These are phyloP conservation scores for Chymomyza fuscimana DNA, from an alignment of 2,888 invertebrate species.

Conservation along the genomic window DNA sequence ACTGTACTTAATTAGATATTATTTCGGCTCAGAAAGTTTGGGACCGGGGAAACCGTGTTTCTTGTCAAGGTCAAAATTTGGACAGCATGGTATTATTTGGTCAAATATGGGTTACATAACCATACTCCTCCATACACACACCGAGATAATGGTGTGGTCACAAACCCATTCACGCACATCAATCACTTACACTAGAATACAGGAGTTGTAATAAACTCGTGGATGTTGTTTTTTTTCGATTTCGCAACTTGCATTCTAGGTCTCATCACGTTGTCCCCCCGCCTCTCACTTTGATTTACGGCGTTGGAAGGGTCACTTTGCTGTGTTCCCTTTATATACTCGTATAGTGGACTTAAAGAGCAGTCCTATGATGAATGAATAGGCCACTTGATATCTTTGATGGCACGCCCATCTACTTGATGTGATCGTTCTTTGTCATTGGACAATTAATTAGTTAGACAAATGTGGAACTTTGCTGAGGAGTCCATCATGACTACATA, in stretches of 20 bases:
- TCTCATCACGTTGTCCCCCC: neutral
- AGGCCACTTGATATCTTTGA: neutral
- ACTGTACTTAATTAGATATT: too few species aligned
- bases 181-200: conserved; percentile 53
- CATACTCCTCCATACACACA: neutral
- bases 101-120: too few species aligned
- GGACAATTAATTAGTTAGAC: neutral
- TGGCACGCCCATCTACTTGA: neutral
- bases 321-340: neutral
- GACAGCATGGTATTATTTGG: too few species aligned
- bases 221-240: neutral
- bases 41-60: too few species aligned
- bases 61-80: too few species aligned
- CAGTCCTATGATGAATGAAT: neutral
- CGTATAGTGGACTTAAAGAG: neutral
- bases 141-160: conserved; percentile 61
- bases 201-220: conserved; percentile 3
- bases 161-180: conserved; percentile 56
- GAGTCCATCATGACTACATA: neutral
- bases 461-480: neutral
- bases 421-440: neutral
- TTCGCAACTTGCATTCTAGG: neutral
- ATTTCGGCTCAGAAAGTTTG: too few species aligned
- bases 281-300: neutral
- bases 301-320: neutral